phyloP scores from a whole-genome alignment of 2,113 vertebrate species.

The Aptenodytes forsteri region DNA sequence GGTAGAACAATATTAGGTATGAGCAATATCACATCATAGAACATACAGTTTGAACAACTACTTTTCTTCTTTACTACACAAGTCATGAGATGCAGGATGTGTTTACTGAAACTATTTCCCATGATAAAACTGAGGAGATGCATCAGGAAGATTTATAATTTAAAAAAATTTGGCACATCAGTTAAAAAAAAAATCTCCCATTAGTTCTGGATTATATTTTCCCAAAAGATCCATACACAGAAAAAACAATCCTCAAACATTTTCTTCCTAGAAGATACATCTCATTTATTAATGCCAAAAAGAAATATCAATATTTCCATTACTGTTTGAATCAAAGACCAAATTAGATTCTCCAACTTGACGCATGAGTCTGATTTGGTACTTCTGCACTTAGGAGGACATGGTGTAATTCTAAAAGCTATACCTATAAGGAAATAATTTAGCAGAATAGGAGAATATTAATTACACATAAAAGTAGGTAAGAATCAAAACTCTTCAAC shows the following conservation, averaged over 20 bases:
- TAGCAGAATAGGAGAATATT: neutral
- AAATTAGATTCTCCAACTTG: neutral
- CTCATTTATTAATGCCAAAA: neutral
- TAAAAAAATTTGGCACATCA: neutral
- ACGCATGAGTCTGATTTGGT: neutral
- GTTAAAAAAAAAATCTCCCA: neutral
- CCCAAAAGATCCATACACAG: neutral
- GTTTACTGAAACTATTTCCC: neutral
- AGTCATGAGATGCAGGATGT: neutral
- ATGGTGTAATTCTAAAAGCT: neutral
- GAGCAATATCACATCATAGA: neutral
- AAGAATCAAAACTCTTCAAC: neutral
- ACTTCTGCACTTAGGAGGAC: neutral
- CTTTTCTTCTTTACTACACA: neutral
- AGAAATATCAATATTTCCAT: neutral
- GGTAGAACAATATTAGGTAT: neutral
- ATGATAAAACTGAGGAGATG: neutral
- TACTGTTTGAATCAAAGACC: neutral
- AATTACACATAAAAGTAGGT: neutral
- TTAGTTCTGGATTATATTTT: neutral
- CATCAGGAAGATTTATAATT: neutral
- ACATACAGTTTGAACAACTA: neutral
- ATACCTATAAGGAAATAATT: neutral
- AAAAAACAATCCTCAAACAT: neutral
- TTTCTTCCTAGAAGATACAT: neutral